Conservation (phyloP, 2,113 vertebrate genomes). For the Bagarius yarrelli region DNA sequence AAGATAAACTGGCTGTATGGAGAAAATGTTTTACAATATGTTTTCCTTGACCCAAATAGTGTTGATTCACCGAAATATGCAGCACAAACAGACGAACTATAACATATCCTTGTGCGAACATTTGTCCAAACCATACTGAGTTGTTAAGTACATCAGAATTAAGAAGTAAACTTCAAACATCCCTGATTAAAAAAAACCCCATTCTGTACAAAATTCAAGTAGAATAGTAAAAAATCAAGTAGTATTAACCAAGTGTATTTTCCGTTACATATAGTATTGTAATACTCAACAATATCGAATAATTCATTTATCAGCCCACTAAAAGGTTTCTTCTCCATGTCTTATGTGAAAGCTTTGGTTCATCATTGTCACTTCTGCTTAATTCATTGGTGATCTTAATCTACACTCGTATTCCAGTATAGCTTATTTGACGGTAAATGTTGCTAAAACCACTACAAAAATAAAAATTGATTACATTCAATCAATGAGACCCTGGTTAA, state of each 20-base stretch:
- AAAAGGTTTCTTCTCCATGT: neutral
- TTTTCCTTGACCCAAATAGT: neutral
- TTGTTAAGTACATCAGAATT: neutral
- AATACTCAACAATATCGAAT: too few species aligned
- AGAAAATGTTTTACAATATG: neutral
- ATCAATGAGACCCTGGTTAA: neutral
- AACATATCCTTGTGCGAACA: neutral
- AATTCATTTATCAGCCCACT: too few species aligned
- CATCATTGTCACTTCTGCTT: neutral
- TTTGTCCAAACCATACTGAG: neutral
- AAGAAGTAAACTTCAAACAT: neutral
- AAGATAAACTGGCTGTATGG: neutral
- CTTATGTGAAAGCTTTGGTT: neutral
- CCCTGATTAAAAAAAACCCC: too few species aligned
- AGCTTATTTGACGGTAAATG: neutral
- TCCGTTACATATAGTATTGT: too few species aligned
- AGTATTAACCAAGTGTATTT: too few species aligned
- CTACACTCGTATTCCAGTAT: neutral
- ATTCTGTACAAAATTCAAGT: too few species aligned
- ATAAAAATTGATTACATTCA: neutral
- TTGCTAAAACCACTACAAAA: neutral
- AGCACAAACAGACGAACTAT: neutral
- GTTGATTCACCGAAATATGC: neutral
- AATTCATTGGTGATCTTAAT: neutral
- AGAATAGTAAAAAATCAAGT: too few species aligned